Conservation (phyloP, 2,113 vertebrate genomes). For the Mirza zaza region DNA sequence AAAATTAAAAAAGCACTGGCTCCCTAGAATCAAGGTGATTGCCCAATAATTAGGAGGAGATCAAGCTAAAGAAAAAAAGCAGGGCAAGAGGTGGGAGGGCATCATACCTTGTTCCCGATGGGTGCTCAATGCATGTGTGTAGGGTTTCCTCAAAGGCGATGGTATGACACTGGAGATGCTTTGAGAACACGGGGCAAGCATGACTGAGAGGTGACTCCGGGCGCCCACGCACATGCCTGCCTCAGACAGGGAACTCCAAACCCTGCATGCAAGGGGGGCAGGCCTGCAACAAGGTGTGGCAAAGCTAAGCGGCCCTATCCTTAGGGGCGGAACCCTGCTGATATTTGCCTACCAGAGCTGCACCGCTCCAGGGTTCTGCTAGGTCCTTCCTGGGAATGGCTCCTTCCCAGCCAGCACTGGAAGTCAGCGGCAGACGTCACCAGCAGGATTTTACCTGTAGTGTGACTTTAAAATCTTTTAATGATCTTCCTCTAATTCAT, state of each 20-base stretch:
- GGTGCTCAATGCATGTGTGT: not conserved
- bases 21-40: not conserved
- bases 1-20: not conserved
- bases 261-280: not conserved
- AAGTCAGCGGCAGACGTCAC: not conserved
- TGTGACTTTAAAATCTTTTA: slow-evolving; percentile 17
- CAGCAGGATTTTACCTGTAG: not conserved
- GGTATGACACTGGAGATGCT: not conserved
- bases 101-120: not conserved
- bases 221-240: too few relatives aligned
- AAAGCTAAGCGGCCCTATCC: not conserved
- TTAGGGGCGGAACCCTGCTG: not conserved
- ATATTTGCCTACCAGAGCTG: not conserved
- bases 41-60: not conserved
- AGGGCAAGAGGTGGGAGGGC: not conserved
- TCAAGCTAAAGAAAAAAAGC: not conserved
- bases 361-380: not conserved
- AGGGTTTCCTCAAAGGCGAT: not conserved
- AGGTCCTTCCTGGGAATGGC: not conserved
- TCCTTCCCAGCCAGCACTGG: not conserved
- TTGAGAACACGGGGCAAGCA: not conserved
- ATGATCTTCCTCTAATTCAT: not conserved
- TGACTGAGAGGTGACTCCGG: not conserved
- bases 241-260: not conserved
- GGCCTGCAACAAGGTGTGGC: too few relatives aligned